Base-by-base conservation (phyloP, 2,797 vertebrate genomes). In the Podarcis lilfordi region DNA sequence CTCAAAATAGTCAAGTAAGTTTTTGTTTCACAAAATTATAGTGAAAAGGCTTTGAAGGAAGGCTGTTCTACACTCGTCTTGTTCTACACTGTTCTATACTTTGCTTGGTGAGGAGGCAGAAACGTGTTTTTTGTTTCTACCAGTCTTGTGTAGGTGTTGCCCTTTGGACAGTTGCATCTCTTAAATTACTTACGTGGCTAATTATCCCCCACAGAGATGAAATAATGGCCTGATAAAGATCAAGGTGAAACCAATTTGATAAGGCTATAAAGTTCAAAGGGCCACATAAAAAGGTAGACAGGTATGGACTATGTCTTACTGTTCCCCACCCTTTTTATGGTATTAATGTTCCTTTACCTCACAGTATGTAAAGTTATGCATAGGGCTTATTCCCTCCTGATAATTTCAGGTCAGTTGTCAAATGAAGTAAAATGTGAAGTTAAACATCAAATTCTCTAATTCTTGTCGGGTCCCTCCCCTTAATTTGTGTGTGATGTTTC, bases 211-310 rank as follows among this genome's bases (percentile, higher is more conserved):
- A 66, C n/a, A 71, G 61, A 50, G 9, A n/a, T 78, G 61, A 77
- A 32, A 32, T 77, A 35, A 81, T 68, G 29, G 2, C 3, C 35
- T 74, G 76, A 80, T 84, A 85, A 89, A 84, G 50, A 80, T 80
- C n/a, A 79, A 32, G 50, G 87, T 85, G 76, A 43, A 89, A 45
- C 13, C 21, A 72, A 74, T 84, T 74, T 76, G 72, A 80, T 80
- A 37, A 23, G 23, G 25, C 25, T 23, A 37, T 80, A 66, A 76
- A 85, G 35, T 61, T 61, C 75, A 80, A 61, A 84, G 75, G 27
- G 35, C 81, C 61, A 80, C 45, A 78, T 69, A 21, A 1, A n/a
- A 79, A 71, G 23, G 35, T 32, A 17, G 68, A 72, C 50, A 64
- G 50, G 72, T 61, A 80, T 5, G n/a, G 66, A 40, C 17, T 27